These are phyloP conservation scores for Lepidochrysops patricia DNA, from an alignment of 2,888 invertebrate genomes.

Conservation along the genomic window DNA sequence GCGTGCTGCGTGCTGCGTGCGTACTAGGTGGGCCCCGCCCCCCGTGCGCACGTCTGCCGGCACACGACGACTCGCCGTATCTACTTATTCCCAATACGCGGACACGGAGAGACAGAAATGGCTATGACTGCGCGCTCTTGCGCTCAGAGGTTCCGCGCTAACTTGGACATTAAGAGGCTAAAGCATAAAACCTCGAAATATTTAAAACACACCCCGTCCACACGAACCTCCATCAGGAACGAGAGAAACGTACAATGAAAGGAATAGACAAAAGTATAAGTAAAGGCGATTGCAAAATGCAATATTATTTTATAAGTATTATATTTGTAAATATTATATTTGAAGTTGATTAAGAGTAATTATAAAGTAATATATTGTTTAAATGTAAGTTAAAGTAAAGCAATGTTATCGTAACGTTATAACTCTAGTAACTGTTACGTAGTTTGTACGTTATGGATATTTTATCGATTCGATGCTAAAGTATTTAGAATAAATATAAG, in stretches of 20 bases:
- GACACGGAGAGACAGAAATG: constrained; percentile 1
- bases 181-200: background rate
- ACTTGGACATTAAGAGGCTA: background rate
- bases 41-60: constrained; percentile 1
- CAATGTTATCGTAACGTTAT: constrained; percentile 63
- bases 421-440: constrained; percentile 60
- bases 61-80: background rate
- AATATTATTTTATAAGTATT: constrained; percentile 68
- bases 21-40: too few relatives aligned
- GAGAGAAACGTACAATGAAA: constrained; percentile 25
- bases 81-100: constrained; percentile 8
- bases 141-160: background rate
- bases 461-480: constrained; percentile 47
- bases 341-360: constrained; percentile 48
- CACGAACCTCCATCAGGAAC: constrained; percentile 21
- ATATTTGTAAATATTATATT: constrained; percentile 38
- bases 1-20: too few relatives aligned
- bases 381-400: constrained; percentile 48
- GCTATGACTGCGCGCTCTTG: constrained; percentile 8
- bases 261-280: constrained; percentile 26
- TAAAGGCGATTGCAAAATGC: constrained; percentile 58
- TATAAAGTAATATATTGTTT: constrained; percentile 34
- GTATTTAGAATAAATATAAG: constrained; percentile 29
- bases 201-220: background rate
- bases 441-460: constrained; percentile 54